phyloP scores from a whole-genome alignment of 2,797 vertebrate genomes.

The Cetoscarus ocellatus region DNA sequence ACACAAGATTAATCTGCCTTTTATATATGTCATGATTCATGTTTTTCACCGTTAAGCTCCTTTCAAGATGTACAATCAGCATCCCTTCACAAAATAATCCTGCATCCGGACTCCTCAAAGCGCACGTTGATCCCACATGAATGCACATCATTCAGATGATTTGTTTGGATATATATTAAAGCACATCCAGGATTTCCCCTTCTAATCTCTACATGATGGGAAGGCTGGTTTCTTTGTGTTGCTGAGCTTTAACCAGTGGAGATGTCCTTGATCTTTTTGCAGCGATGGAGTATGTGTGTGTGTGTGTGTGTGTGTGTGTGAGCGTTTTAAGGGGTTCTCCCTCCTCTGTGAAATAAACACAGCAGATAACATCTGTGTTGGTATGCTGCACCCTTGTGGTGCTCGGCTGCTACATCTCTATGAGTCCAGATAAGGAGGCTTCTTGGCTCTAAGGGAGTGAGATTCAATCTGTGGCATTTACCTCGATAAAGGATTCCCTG shows the following conservation, averaged over 20 bases:
- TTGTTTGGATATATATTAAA: constrained; percentile 43
- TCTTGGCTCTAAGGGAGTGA: constrained; percentile 59
- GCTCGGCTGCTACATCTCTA: constrained; percentile 75
- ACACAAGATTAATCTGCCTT: not conserved
- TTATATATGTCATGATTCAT: not conserved
- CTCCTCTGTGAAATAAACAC: constrained; percentile 61
- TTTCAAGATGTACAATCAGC: constrained; percentile 24
- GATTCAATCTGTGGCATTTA: constrained; percentile 74
- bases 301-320: constrained; percentile 23
- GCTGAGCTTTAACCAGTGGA: constrained; percentile 53
- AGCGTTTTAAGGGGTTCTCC: constrained; percentile 11
- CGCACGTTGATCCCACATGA: constrained; percentile 21
- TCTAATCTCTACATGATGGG: constrained; percentile 46
- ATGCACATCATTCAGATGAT: constrained; percentile 51
- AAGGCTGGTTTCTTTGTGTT: constrained; percentile 50
- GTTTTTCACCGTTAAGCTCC: constrained; percentile 13
- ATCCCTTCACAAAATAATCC: constrained; percentile 38
- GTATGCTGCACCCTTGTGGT: constrained; percentile 85
- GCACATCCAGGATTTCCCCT: constrained; percentile 11
- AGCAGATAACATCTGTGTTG: constrained; percentile 80
- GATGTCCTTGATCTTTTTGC: constrained; percentile 73
- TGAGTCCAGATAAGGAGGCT: constrained; percentile 64
- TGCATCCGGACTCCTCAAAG: constrained; percentile 18
- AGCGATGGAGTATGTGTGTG: constrained; percentile 21
- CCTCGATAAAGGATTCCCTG: constrained; percentile 60